Conservation (phyloP, 1,140 invertebrate genomes). For the Scaptodrosophila lebanonensis region DNA sequence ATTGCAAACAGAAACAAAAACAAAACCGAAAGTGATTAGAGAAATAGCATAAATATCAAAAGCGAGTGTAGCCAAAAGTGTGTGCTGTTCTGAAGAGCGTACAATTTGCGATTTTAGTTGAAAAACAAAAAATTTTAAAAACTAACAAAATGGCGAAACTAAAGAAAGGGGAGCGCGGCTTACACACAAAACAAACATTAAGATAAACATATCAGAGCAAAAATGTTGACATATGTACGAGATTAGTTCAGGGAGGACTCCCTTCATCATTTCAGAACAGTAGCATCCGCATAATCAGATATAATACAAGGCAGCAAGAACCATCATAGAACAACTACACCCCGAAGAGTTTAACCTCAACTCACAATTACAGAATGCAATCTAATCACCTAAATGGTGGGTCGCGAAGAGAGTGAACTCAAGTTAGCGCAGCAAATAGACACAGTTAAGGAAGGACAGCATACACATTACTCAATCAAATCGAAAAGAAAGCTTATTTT, state of each 20-base stretch:
- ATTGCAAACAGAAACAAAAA: slow-evolving; percentile 15
- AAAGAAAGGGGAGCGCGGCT: slow-evolving; percentile 28
- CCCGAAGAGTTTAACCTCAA: too few species aligned
- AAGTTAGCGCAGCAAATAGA: slow-evolving; percentile 18
- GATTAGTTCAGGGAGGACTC: slow-evolving; percentile 36
- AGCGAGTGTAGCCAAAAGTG: slow-evolving; percentile 2
- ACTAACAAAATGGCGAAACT: slow-evolving; percentile 13
- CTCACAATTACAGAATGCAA: too few species aligned
- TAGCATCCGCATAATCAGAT: background rate
- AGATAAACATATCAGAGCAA: slow-evolving; percentile 66
- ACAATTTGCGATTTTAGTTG: too few species aligned
- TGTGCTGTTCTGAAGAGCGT: too few species aligned
- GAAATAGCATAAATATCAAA: slow-evolving; percentile 26
- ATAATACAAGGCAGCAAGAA: too few species aligned
- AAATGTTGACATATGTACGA: slow-evolving; percentile 50
- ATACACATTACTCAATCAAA: background rate
- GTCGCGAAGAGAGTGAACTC: too few species aligned
- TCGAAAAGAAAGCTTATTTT: slow-evolving; percentile 37
- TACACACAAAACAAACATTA: slow-evolving; percentile 38
- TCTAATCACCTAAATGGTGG: too few species aligned
- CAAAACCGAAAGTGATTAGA: slow-evolving; percentile 12
- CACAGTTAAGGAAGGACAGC: slow-evolving; percentile 20
- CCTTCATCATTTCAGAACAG: background rate
- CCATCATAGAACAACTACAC: too few species aligned
- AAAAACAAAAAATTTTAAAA: slow-evolving; percentile 12